These are phyloP conservation scores for Cacoxenus indagator DNA, from an alignment of 2,888 invertebrate genomes.

Conservation along the genomic window DNA sequence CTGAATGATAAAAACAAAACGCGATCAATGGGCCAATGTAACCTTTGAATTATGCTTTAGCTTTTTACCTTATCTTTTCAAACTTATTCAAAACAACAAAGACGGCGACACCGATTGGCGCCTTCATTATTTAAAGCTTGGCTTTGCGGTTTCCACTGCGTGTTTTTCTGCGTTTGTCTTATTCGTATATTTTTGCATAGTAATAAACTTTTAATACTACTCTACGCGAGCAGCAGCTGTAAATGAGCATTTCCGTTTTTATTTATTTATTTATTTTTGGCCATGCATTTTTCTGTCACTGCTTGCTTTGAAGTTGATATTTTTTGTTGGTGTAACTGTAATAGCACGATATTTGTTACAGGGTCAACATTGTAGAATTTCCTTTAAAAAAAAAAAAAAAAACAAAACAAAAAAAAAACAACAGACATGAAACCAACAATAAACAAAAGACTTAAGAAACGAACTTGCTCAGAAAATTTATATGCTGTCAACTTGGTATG, in stretches of 20 bases:
- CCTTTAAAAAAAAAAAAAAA: constrained; percentile 38
- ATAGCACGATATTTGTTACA: constrained; percentile 53
- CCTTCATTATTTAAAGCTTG: constrained; percentile 21
- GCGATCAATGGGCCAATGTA: not conserved
- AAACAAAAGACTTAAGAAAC: constrained; percentile 56
- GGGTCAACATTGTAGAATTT: constrained; percentile 58
- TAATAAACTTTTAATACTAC: constrained; percentile 19
- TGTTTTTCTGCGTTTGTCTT: not conserved
- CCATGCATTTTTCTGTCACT: constrained; percentile 17
- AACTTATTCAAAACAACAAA: constrained; percentile 33
- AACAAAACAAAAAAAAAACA: constrained; percentile 24
- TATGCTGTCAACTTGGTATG: not conserved
- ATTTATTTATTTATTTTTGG: not conserved
- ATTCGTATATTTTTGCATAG: too few relatives aligned
- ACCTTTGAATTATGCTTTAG: not conserved
- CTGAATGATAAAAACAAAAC: constrained; percentile 11
- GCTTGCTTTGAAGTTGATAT: constrained; percentile 14
- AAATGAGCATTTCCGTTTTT: constrained; percentile 36
- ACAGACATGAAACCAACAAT: not conserved
- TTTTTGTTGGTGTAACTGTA: constrained; percentile 23
- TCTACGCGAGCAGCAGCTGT: constrained; percentile 2
- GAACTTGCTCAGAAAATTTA: constrained; percentile 41
- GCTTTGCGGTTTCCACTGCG: constrained; percentile 34
- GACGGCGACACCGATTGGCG: too few relatives aligned
- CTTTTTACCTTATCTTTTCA: constrained; percentile 32